These are phyloP conservation scores for Cheilosia scutellata DNA, from an alignment of 2,888 invertebrate genomes.

Conservation along the genomic window DNA sequence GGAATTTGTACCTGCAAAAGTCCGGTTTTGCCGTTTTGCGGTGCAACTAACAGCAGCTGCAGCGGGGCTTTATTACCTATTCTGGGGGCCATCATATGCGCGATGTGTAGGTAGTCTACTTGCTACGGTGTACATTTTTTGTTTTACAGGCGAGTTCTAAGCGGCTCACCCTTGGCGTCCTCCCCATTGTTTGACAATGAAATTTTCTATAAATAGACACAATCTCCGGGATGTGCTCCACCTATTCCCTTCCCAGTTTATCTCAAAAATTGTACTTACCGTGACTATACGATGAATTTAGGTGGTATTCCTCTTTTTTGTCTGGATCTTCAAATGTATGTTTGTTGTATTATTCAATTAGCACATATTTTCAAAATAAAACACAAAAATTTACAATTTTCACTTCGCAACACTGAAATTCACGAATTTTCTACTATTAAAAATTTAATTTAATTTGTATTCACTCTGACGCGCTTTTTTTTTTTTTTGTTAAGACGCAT, in stretches of 20 bases:
- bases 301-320: conserved; percentile 34
- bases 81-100: conserved; percentile 17
- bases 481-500: conserved; percentile 37
- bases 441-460: conserved; percentile 18
- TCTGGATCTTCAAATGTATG: background rate
- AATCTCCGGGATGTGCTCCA: conserved; percentile 55
- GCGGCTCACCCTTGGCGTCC: background rate
- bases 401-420: conserved; percentile 40
- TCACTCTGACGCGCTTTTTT: conserved; percentile 65
- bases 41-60: conserved; percentile 37
- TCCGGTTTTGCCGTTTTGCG: conserved; percentile 51
- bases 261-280: conserved; percentile 48
- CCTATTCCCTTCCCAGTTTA: conserved; percentile 34
- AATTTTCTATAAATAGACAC: conserved; percentile 67
- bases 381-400: conserved; percentile 22
- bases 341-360: conserved; percentile 5
- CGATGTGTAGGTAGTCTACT: conserved; percentile 9
- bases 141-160: background rate
- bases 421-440: background rate
- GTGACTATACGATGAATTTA: conserved; percentile 11
- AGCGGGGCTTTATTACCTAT: conserved; percentile 36
- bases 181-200: conserved; percentile 25
- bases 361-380: conserved; percentile 1
- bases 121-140: background rate
- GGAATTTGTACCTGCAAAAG: conserved; percentile 40